Evolutionary conservation across 2,888 invertebrate genomes (phyloP).

Genomic region (Agrotis puta): DNA sequence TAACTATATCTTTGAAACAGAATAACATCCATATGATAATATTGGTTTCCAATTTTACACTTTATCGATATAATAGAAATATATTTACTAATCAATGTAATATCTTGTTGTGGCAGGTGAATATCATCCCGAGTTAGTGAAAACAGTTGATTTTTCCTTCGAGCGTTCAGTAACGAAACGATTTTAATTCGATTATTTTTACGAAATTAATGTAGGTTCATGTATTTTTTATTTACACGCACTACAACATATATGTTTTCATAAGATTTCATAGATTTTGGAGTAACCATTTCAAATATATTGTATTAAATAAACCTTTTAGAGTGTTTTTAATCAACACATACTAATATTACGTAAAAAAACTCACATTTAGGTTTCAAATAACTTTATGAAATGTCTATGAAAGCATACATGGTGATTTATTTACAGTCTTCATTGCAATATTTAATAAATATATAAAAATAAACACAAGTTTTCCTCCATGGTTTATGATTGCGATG

Average conservation of each 20-base stretch:
- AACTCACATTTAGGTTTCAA: constrained; percentile 58
- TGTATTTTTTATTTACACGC: constrained; percentile 56
- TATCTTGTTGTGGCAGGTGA: constrained; percentile 43
- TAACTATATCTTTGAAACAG: constrained; percentile 49
- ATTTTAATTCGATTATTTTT: constrained; percentile 63
- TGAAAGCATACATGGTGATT: constrained; percentile 68
- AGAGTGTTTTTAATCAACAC: constrained; percentile 34
- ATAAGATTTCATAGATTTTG: constrained; percentile 55
- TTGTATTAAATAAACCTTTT: constrained; percentile 34
- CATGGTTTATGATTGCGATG: constrained; percentile 74
- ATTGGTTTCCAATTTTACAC: constrained; percentile 46
- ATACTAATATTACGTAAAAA: constrained; percentile 50
- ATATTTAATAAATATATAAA: constrained; percentile 70
- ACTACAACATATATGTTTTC: constrained; percentile 65
- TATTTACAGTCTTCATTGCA: constrained; percentile 72
- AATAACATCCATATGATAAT: constrained; percentile 51
- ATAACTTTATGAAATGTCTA: constrained; percentile 61
- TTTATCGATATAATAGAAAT: constrained; percentile 54
- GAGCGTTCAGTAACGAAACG: constrained; percentile 65
- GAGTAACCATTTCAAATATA: constrained; percentile 39
- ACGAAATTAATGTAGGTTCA: constrained; percentile 63
- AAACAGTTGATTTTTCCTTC: constrained; percentile 54
- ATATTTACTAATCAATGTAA: constrained; percentile 59
- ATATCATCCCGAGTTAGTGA: constrained; percentile 42
- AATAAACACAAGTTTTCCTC: constrained; percentile 72